These are phyloP conservation scores for Pollenia angustigena DNA, from an alignment of 2,888 invertebrate genomes.

Conservation along the genomic window DNA sequence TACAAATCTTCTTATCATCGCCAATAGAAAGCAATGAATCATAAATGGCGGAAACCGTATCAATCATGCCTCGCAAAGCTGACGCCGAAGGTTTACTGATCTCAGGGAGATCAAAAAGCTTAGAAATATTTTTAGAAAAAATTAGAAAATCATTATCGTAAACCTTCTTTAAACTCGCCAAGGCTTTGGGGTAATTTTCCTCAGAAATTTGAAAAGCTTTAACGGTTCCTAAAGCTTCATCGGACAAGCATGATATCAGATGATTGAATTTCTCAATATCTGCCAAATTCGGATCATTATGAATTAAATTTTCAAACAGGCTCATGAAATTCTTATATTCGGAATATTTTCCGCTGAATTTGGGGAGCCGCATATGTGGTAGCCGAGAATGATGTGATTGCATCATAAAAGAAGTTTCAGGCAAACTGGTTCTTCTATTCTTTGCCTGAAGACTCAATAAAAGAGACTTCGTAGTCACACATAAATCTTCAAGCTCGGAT, in stretches of 20 bases:
- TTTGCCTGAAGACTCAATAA: constrained; percentile 11
- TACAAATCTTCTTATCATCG: constrained; percentile 54
- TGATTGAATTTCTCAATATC: constrained; percentile 69
- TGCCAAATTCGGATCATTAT: constrained; percentile 48
- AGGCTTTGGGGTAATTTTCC: constrained; percentile 16
- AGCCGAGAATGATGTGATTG: too few species aligned
- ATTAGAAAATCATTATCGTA: not conserved
- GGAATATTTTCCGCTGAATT: too few species aligned
- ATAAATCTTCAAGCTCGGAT: constrained; percentile 31
- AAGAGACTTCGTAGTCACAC: constrained; percentile 27
- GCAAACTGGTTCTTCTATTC: constrained; percentile 21
- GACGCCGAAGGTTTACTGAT: constrained; percentile 66
- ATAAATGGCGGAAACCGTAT: constrained; percentile 29
- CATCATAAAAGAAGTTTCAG: constrained; percentile 16
- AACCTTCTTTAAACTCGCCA: not conserved
- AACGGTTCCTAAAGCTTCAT: constrained; percentile 22
- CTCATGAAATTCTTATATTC: too few species aligned
- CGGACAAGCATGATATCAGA: constrained; percentile 56
- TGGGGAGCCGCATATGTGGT: too few species aligned
- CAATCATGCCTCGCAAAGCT: constrained; percentile 63
- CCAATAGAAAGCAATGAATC: constrained; percentile 1
- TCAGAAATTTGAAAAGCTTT: constrained; percentile 28
- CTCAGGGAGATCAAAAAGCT: constrained; percentile 69
- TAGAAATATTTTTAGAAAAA: constrained; percentile 57
- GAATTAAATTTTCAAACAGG: constrained; percentile 36